Base-by-base conservation (phyloP, 2,797 vertebrate species). In the Acanthurus leucopareius region DNA sequence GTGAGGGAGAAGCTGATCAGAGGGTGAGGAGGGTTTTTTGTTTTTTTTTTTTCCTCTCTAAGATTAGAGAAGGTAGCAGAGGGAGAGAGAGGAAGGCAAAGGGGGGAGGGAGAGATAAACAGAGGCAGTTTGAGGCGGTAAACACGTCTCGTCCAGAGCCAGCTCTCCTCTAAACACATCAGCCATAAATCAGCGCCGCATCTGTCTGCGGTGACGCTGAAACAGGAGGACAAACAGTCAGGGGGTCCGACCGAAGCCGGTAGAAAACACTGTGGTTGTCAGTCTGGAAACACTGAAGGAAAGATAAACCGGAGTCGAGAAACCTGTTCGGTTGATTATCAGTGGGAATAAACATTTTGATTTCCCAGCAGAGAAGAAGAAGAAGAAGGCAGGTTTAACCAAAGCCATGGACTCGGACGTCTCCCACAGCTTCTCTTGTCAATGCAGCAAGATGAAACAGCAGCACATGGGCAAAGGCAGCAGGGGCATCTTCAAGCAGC, bases 51-150 rank as follows among this genome's bases (percentile, higher is more conserved):
- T 38, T 61, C 32, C 53, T 57, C 69, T 53, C 68, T 40, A 10
- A 73, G 79, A 86, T 84, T 82, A 88, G 69, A 89, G 87, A 82
- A 91, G 89, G 85, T 90, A 80, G 80, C 75, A 57, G 76, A 82
- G 74, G 28, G 28, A 32, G 61, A 76, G 73, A 74, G 75, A 71
- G 79, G 80, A 61, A 78, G 69, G 79, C 66, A 48, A 69, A 61
- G 28, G 70, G 84, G 85, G 80, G 82, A 82, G 84, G 83, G 75
- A 80, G 77, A 86, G 79, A 91, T 94, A 95, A 92, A 93, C 89
- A 90, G 83, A 88, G 73, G 47, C 40, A 71, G 73, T 69, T 61
- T 35, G 16, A 83, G 83, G 75, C 78, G 52, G 91, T 95, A 93
- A 94, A 95, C 91, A 93, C 85, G 49, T 78, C 77, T 69, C 35